These are phyloP conservation scores for Latrodectus hesperus DNA, from an alignment of 2,888 invertebrate species.

Conservation along the genomic window DNA sequence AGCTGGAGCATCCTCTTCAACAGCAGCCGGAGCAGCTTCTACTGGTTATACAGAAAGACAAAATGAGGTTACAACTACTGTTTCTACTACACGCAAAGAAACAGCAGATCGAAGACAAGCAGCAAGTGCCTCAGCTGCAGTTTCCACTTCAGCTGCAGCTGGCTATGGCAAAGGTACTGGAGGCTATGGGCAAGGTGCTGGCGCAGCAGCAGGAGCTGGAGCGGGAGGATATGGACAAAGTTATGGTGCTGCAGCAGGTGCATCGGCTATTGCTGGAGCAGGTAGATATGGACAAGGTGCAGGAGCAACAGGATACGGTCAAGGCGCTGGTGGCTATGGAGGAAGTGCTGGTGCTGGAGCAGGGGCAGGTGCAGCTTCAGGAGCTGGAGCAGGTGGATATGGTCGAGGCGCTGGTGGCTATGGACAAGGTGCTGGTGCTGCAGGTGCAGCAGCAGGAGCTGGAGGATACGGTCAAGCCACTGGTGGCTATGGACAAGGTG, in stretches of 20 bases:
- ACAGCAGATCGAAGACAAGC: background rate
- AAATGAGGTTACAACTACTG: background rate
- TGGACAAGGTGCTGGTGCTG: too few relatives aligned
- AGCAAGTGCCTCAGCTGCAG: too few relatives aligned
- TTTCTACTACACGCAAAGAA: background rate
- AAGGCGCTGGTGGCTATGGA: background rate
- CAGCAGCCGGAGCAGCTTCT: background rate
- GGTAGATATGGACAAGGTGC: background rate
- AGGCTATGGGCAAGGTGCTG: background rate
- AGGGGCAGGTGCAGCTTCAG: background rate
- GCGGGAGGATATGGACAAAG: background rate
- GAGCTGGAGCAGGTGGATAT: background rate
- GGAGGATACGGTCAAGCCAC: background rate
- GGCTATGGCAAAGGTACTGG: background rate
- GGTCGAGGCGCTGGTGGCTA: background rate
- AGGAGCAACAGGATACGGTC: background rate
- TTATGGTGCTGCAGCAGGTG: background rate
- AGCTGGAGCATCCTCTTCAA: background rate
- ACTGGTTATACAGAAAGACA: background rate
- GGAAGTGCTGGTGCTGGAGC: background rate
- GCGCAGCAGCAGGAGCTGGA: background rate
- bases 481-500: background rate
- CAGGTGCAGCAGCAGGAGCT: background rate
- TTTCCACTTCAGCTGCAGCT: background rate
- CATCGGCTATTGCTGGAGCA: background rate